Conservation (phyloP, 2,797 vertebrate species). For the Crotalus adamanteus region DNA sequence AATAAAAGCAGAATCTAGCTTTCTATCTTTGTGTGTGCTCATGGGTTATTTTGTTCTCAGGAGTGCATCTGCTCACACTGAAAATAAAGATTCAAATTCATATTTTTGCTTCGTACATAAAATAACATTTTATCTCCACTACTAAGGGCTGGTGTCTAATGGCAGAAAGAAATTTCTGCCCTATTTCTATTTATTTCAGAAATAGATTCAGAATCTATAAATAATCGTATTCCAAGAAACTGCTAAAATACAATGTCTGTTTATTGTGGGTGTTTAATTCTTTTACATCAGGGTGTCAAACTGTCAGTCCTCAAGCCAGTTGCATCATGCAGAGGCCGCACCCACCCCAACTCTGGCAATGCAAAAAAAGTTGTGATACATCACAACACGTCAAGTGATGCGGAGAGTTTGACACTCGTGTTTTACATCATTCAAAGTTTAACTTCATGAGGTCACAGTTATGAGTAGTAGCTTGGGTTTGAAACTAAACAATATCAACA, state of each 20-base stretch:
- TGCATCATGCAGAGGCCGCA: too few species aligned
- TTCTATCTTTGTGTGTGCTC: neutral
- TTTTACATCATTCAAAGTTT: constrained; percentile 9
- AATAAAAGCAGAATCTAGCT: neutral
- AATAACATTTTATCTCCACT: neutral
- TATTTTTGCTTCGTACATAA: neutral
- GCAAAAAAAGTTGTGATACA: too few species aligned
- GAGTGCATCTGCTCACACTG: neutral
- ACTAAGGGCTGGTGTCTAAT: neutral
- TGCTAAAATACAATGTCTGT: neutral
- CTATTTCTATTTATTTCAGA: neutral
- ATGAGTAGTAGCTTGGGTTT: neutral
- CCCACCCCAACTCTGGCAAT: too few species aligned
- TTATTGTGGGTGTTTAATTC: constrained; percentile 3
- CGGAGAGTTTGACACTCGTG: too few species aligned
- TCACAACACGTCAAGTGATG: too few species aligned
- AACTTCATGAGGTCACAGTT: neutral
- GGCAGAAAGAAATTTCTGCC: neutral
- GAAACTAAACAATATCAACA: constrained; percentile 10
- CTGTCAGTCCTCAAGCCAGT: too few species aligned
- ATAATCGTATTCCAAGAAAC: neutral
- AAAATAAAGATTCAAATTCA: neutral
- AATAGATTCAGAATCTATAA: neutral
- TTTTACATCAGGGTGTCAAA: neutral
- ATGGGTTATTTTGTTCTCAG: neutral